Conservation (phyloP, 2,797 vertebrate genomes). For the Pseudopleuronectes americanus region DNA sequence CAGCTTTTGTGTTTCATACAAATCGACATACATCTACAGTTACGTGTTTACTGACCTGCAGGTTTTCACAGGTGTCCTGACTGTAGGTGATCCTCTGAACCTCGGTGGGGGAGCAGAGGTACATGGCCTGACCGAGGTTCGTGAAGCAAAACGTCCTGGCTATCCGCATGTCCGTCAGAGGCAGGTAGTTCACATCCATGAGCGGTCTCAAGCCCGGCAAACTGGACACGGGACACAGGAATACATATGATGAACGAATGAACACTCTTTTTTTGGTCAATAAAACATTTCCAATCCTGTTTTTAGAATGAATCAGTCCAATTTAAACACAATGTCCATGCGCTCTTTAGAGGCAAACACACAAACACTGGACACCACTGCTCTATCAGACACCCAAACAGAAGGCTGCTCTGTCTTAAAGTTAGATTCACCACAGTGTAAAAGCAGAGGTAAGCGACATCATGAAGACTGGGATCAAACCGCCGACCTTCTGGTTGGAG, state of each 20-base stretch:
- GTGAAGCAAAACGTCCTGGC: constrained; percentile 99
- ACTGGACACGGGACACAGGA: constrained; percentile 79
- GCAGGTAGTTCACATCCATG: constrained; percentile 98
- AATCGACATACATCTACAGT: neutral
- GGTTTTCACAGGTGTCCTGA: constrained; percentile 98
- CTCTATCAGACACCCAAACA: constrained; percentile 54
- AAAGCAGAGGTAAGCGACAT: neutral
- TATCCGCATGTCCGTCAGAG: constrained; percentile 99
- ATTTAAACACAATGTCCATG: constrained; percentile 1
- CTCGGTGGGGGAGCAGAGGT: constrained; percentile 97
- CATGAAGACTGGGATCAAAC: too few species aligned
- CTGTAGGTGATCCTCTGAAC: constrained; percentile 98
- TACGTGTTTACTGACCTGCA: constrained; percentile 86
- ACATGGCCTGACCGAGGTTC: constrained; percentile 97
- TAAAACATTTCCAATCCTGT: neutral
- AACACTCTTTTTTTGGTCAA: neutral
- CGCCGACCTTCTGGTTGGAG: too few species aligned
- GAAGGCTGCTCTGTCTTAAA: constrained; percentile 33
- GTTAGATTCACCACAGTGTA: neutral
- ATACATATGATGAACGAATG: neutral
- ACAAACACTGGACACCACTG: constrained; percentile 23
- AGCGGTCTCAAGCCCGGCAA: constrained; percentile 96
- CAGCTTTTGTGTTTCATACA: neutral
- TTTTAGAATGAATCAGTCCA: too few species aligned
- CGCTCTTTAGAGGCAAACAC: constrained; percentile 1